These are phyloP conservation scores for Neocloeon triangulifer DNA, from an alignment of 1,140 invertebrate species.

Conservation along the genomic window DNA sequence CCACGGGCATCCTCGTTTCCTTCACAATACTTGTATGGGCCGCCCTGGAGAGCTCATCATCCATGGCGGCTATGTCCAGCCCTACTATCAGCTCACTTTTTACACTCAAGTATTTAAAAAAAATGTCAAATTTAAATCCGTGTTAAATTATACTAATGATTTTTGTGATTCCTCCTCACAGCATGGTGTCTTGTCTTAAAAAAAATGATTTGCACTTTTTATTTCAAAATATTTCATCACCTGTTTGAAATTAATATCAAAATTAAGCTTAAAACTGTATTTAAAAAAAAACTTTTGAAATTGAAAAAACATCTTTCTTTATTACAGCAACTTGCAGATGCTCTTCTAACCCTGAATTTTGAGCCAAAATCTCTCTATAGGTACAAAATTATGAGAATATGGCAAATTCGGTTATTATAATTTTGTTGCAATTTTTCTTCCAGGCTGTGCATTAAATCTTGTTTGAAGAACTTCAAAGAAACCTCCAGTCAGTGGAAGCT, in stretches of 20 bases:
- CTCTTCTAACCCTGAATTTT: conserved; percentile 8
- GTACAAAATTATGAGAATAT: no score
- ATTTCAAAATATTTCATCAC: background rate
- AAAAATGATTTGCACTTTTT: background rate
- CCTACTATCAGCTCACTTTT: conserved; percentile 7
- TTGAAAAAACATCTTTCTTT: no score
- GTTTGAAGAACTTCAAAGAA: no score
- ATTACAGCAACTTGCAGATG: conserved; percentile 11
- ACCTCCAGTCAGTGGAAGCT: no score
- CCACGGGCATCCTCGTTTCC: conserved; percentile 9
- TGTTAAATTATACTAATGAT: background rate
- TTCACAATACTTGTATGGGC: conserved; percentile 6
- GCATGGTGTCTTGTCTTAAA: no score
- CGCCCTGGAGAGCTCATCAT: conserved; percentile 5
- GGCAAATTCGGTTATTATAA: no score
- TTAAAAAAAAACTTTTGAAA: no score
- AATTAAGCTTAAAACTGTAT: no score
- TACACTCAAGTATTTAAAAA: conserved; percentile 5
- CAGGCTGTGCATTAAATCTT: no score
- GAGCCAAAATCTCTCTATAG: conserved; percentile 9
- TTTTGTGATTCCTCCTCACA: background rate
- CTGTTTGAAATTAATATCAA: background rate
- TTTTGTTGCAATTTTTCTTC: no score
- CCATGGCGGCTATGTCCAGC: conserved; percentile 9
- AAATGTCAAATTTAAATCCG: background rate